Conservation (phyloP, 1,140 invertebrate genomes). For the Bombyx mori region DNA sequence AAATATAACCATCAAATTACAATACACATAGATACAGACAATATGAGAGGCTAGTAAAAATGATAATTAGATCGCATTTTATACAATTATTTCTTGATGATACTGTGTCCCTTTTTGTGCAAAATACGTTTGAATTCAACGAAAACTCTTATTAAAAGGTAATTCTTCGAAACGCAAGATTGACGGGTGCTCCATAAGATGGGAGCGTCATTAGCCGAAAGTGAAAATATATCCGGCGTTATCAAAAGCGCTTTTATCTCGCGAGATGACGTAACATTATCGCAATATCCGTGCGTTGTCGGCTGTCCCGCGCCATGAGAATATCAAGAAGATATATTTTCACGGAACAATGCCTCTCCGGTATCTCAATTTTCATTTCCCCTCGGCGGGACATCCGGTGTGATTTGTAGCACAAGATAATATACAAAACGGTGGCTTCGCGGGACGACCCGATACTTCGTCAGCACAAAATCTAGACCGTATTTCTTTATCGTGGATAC, state of each 20-base stretch:
- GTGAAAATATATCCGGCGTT: slow-evolving; percentile 43
- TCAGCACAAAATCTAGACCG: slow-evolving; percentile 45
- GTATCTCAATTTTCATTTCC: slow-evolving; percentile 66
- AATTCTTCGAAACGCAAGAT: too few relatives aligned
- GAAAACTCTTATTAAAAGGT: too few relatives aligned
- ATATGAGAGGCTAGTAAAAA: not conserved
- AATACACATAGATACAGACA: too few relatives aligned
- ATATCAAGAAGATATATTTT: slow-evolving; percentile 66
- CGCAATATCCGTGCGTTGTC: slow-evolving; percentile 52
- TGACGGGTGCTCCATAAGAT: too few relatives aligned
- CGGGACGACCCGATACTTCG: slow-evolving; percentile 37
- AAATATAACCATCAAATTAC: too few relatives aligned
- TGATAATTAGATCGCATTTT: not conserved
- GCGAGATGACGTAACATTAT: slow-evolving; percentile 48
- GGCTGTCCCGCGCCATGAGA: slow-evolving; percentile 44
- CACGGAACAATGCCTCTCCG: slow-evolving; percentile 59
- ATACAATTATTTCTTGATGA: too few relatives aligned
- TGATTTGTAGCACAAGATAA: slow-evolving; percentile 65
- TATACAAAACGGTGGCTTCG: slow-evolving; percentile 58
- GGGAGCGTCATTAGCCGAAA: slow-evolving; percentile 12
- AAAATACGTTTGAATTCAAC: too few relatives aligned
- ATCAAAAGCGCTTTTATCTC: slow-evolving; percentile 42
- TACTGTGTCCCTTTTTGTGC: too few relatives aligned
- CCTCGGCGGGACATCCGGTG: slow-evolving; percentile 55
- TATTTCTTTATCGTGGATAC: slow-evolving; percentile 36